Percentiles rank a stretch among this genome's conserved stretches.
These are phyloP conservation scores for Philereme vetulata DNA, from an alignment of 2,888 invertebrate species.

Conservation along the genomic window DNA sequence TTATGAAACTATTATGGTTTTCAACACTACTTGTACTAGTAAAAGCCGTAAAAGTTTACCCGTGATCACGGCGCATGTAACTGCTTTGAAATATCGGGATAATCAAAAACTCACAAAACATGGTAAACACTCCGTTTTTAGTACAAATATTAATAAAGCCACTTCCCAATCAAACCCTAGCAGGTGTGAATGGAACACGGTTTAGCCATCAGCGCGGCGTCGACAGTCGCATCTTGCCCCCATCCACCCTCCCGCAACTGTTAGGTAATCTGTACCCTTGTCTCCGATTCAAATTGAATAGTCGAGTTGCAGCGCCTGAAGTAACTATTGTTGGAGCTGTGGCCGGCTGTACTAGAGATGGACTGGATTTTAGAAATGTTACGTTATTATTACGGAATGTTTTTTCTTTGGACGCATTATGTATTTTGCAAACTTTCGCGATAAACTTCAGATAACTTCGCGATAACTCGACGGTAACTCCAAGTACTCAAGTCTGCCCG, in stretches of 20 bases:
- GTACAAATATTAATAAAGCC: constrained; percentile 49
- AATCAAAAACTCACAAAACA: not conserved
- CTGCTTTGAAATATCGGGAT: too few relatives aligned
- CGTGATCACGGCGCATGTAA: too few relatives aligned
- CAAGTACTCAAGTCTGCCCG: too few relatives aligned
- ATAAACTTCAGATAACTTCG: too few relatives aligned
- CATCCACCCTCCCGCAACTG: constrained; percentile 31
- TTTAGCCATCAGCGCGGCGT: constrained; percentile 75
- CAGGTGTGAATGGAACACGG: constrained; percentile 82
- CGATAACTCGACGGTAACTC: too few relatives aligned
- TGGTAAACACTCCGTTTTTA: too few relatives aligned
- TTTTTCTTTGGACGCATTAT: too few relatives aligned
- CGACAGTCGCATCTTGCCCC: constrained; percentile 59
- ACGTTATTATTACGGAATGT: not conserved
- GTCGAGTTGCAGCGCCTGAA: constrained; percentile 63
- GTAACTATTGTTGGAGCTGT: constrained; percentile 26
- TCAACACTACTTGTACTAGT: too few relatives aligned
- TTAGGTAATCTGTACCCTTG: constrained; percentile 38
- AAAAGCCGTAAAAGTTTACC: too few relatives aligned
- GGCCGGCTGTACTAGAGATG: constrained; percentile 29
- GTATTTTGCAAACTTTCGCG: too few relatives aligned
- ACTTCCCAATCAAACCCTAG: constrained; percentile 40
- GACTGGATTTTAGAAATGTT: not conserved
- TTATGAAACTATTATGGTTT: too few relatives aligned
- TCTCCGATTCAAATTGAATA: constrained; percentile 73